Conservation (phyloP, 2,113 vertebrate species). For the Etheostoma cragini region DNA sequence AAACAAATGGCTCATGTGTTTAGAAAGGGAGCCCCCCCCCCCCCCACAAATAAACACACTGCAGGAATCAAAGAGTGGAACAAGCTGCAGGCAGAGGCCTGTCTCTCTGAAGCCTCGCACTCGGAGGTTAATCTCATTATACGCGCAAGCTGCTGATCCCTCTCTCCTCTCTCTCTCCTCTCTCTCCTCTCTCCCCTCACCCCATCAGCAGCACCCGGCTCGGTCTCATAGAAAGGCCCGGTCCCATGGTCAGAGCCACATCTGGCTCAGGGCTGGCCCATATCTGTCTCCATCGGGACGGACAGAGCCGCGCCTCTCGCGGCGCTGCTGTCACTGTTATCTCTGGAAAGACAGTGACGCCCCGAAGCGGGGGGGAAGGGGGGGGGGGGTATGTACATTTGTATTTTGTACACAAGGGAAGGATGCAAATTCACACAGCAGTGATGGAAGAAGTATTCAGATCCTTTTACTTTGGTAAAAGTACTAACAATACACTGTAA, state of each 20-base stretch:
- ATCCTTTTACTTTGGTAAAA: no score
- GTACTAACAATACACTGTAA: no score
- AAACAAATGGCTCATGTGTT: neutral
- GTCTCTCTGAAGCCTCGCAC: constrained; percentile 24
- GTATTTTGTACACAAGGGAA: constrained; percentile 4
- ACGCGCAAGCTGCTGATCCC: constrained; percentile 46
- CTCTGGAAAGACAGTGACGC: constrained; percentile 44
- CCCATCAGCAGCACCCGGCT: constrained; percentile 16
- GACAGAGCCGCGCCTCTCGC: constrained; percentile 46
- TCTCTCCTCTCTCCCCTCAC: neutral
- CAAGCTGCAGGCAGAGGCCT: constrained; percentile 22
- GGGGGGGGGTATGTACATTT: neutral
- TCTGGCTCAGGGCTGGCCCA: constrained; percentile 65
- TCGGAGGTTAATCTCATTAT: constrained; percentile 63
- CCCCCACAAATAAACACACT: neutral
- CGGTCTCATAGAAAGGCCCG: constrained; percentile 12
- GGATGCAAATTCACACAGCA: constrained; percentile 25
- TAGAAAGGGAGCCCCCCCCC: neutral
- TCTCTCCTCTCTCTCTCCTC: neutral
- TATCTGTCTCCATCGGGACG: constrained; percentile 55
- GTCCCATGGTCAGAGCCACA: constrained; percentile 57
- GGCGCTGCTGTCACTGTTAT: constrained; percentile 48
- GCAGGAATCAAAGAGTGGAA: constrained; percentile 14
- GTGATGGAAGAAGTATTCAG: no score
- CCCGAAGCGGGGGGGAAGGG: constrained; percentile 12